A percentile compares a stretch with the other conserved stretches of the same genome.
These are phyloP conservation scores for Ptiloglossa arizonensis DNA, from an alignment of 1,140 invertebrate species.

Conservation along the genomic window DNA sequence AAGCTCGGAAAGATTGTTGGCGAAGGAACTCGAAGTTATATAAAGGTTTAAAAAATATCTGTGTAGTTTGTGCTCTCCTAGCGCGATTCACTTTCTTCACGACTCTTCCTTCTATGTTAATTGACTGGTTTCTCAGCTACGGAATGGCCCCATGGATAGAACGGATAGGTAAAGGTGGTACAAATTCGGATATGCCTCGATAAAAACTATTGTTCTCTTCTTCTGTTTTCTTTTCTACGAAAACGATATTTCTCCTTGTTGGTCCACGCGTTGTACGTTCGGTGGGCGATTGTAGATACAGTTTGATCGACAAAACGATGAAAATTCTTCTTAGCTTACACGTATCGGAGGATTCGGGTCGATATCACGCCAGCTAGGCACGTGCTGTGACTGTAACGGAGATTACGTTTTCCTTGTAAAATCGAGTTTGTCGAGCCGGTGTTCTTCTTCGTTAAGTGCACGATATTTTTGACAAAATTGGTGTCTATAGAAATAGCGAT, in stretches of 20 bases:
- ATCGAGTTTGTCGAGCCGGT: no score
- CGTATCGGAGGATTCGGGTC: no score
- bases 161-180: slow-evolving; percentile 12
- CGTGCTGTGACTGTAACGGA: slow-evolving; percentile 9
- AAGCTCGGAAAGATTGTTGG: not conserved
- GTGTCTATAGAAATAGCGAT: no score
- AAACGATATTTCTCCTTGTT: slow-evolving; percentile 30
- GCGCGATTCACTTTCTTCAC: not conserved
- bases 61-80: not conserved
- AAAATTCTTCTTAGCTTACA: slow-evolving; percentile 12
- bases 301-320: not conserved
- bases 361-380: not conserved
- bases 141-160: slow-evolving; percentile 56
- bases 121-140: slow-evolving; percentile 61
- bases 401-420: not conserved
- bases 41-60: slow-evolving; percentile 68
- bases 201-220: slow-evolving; percentile 26
- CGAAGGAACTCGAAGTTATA: slow-evolving; percentile 11
- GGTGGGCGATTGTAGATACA: slow-evolving; percentile 2
- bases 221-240: not conserved
- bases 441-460: not conserved
- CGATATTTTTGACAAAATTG: not conserved
- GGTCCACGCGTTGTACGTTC: slow-evolving; percentile 43
- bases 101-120: slow-evolving; percentile 39
- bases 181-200: slow-evolving; percentile 7